These are phyloP conservation scores for Drosophila subsilvestris DNA, from an alignment of 2,888 invertebrate genomes.

Conservation along the genomic window DNA sequence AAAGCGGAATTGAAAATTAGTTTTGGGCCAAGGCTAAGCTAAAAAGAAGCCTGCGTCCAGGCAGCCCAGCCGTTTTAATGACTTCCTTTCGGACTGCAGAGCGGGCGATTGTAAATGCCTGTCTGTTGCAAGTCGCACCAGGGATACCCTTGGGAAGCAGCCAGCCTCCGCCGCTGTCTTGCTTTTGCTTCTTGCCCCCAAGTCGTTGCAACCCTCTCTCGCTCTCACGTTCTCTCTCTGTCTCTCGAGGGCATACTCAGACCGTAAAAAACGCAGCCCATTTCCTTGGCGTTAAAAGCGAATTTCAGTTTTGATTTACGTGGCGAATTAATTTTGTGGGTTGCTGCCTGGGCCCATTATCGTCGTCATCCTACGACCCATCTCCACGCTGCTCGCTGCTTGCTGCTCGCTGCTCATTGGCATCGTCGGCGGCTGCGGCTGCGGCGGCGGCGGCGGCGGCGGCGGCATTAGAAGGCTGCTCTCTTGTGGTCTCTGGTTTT, in stretches of 20 bases:
- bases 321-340: slow-evolving; percentile 75
- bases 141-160: slow-evolving; percentile 31
- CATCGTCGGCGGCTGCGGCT: no score
- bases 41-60: slow-evolving; percentile 29
- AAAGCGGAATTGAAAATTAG: slow-evolving; percentile 61
- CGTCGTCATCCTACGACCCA: neutral
- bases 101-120: slow-evolving; percentile 42
- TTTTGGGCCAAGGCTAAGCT: slow-evolving; percentile 38
- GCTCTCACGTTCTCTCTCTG: neutral
- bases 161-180: neutral
- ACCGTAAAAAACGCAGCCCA: slow-evolving; percentile 39
- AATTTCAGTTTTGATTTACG: slow-evolving; percentile 70
- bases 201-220: neutral
- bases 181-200: no score
- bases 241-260: neutral
- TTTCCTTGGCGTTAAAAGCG: slow-evolving; percentile 48
- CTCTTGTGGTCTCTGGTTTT: slow-evolving; percentile 1
- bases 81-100: slow-evolving; percentile 33
- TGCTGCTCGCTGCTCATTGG: neutral
- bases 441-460: no score
- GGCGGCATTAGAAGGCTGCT: slow-evolving; percentile 60
- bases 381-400: neutral
- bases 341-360: slow-evolving; percentile 10
- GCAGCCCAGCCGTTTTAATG: slow-evolving; percentile 60
- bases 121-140: slow-evolving; percentile 24